Evolutionary conservation across 2,797 vertebrate species (phyloP), one percentile per base, ranked within the genome.

Genomic region (Liasis olivaceus): DNA sequence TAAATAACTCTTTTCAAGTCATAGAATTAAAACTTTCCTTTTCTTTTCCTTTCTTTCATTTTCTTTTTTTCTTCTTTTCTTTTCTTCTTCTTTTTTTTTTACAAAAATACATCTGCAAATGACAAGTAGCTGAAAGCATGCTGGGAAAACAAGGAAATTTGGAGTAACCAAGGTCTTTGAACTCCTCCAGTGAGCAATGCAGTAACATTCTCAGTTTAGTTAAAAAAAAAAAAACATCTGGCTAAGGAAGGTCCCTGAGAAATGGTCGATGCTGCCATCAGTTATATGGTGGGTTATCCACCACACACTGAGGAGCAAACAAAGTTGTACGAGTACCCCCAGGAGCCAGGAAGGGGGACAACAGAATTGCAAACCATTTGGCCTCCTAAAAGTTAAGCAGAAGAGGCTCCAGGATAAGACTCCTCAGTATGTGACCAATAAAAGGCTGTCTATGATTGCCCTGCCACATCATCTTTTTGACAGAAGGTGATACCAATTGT

Each of bases 211-310:
- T 91, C 92, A 66, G 69, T 54, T 64, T n/a, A 47, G 86, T 88
- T 93, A 69, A 69, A n/a, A 42, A 42, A 36, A 91, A 63, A 91
- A 63, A 86, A 87, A 36, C 47, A 6, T 66, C 69, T 14, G 59
- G 51, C 86, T 66, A 90, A 93, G 85, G 89, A 88, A 91, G 54
- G 51, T 93, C 92, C 92, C 92, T 93, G 92, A 93, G 92, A 90
- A 93, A 93, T 58, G 28, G 77, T 88, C 94, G 89, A 86, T 87
- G 58, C 91, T 92, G 92, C 89, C 24, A 66, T 77, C 60, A 66
- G 85, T 28, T 17, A 42, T 88, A 59, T 28, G 89, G 85, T 14
- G 31, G 59, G 14, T 62, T 47, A 62, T n/a, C 69, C 69, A 47
- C 59, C 22, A 63, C 59, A 84, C 13, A 28, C 60, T 31, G 59